Conservation (phyloP, 2,888 invertebrate species). For the Zygaena filipendulae region DNA sequence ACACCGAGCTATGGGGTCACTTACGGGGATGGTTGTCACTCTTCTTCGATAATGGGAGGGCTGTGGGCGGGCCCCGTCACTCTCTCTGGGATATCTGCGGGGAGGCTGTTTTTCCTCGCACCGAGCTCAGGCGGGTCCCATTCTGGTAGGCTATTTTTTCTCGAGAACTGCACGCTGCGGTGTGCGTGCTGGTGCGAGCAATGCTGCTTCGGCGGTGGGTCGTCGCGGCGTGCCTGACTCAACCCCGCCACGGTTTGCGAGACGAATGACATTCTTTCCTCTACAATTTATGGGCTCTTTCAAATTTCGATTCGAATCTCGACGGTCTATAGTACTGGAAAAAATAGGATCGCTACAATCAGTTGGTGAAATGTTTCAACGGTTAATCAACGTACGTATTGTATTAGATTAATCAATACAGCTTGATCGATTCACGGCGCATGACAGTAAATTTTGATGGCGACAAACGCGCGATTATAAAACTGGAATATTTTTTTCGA, state of each 20-base stretch:
- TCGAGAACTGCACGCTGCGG: constrained; percentile 42
- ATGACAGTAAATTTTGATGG: too few relatives aligned
- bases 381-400: too few relatives aligned
- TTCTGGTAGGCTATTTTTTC: constrained; percentile 62
- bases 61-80: constrained; percentile 32
- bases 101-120: constrained; percentile 56
- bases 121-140: constrained; percentile 58
- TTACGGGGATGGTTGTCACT: constrained; percentile 60
- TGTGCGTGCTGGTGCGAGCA: constrained; percentile 60
- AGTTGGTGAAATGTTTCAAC: too few relatives aligned
- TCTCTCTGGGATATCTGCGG: constrained; percentile 48
- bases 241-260: constrained; percentile 67
- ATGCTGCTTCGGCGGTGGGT: constrained; percentile 51
- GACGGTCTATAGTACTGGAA: too few relatives aligned
- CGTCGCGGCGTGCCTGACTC: constrained; percentile 53
- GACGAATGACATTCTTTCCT: constrained; percentile 62
- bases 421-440: too few relatives aligned
- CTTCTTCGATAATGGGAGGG: constrained; percentile 38
- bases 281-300: too few relatives aligned
- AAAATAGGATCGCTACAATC: too few relatives aligned
- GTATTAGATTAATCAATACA: too few relatives aligned
- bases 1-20: too few relatives aligned
- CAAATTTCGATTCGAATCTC: too few relatives aligned
- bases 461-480: too few relatives aligned
- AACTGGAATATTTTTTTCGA: too few relatives aligned